Percentiles rank a stretch among this genome's conserved stretches.
Evolutionary conservation across 92 coral and sea anemone species (phyloP).

Genomic region (Porites rus): DNA sequence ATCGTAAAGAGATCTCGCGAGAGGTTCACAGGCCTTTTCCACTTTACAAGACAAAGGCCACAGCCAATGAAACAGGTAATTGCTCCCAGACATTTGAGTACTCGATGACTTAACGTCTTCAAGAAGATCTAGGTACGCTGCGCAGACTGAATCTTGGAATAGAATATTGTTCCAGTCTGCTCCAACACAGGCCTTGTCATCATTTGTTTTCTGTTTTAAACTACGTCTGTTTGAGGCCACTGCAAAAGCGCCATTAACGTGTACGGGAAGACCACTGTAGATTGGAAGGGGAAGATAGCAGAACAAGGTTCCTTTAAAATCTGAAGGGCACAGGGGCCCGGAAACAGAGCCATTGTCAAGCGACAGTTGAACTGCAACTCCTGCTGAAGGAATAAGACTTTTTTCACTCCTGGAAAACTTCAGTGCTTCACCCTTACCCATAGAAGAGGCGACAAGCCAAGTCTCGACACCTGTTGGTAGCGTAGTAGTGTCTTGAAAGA

Average conservation of each 20-base stretch:
- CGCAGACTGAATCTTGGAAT: constrained; percentile 62
- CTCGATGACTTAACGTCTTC: constrained; percentile 46
- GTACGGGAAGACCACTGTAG: constrained; percentile 80
- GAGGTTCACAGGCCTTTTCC: constrained; percentile 33
- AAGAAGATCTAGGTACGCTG: constrained; percentile 67
- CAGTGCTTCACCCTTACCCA: constrained; percentile 73
- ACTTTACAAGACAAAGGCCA: constrained; percentile 59
- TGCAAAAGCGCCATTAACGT: constrained; percentile 80
- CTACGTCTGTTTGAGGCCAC: constrained; percentile 78
- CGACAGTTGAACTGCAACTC: constrained; percentile 72
- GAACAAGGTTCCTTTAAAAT: constrained; percentile 61
- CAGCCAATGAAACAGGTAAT: constrained; percentile 51
- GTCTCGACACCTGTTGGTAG: background rate
- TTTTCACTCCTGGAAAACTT: constrained; percentile 50
- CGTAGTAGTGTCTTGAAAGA: no score
- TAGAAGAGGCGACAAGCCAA: constrained; percentile 83
- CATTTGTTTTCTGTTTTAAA: constrained; percentile 59
- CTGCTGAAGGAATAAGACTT: constrained; percentile 86
- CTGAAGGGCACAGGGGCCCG: background rate
- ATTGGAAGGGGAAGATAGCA: constrained; percentile 89
- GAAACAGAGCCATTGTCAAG: background rate
- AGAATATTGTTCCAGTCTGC: constrained; percentile 63
- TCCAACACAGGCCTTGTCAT: constrained; percentile 38
- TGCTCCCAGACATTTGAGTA: background rate
- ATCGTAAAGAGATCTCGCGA: constrained; percentile 55